Evolutionary conservation across 1,140 invertebrate genomes (phyloP).

Genomic region (Epicauta chinensis): DNA sequence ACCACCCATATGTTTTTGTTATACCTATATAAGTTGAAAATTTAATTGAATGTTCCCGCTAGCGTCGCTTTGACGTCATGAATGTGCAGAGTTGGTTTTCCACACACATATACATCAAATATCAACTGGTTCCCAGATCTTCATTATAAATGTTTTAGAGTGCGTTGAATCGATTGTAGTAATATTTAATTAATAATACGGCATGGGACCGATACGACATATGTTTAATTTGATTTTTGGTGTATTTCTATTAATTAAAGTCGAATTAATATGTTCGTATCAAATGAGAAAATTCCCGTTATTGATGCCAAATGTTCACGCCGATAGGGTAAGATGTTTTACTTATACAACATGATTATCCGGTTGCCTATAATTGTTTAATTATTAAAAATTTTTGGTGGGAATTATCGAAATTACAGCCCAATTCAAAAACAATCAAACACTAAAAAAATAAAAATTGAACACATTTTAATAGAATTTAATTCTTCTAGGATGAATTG

Average conservation of each 20-base stretch:
- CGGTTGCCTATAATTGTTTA: constrained; percentile 4
- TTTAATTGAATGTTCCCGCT: constrained; percentile 8
- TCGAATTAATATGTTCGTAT: constrained; percentile 21
- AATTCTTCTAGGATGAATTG: constrained; percentile 62
- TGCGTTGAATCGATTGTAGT: no score
- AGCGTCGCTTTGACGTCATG: constrained; percentile 5
- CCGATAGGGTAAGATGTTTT: constrained; percentile 52
- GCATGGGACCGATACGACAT: constrained; percentile 26
- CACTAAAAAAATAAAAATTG: constrained; percentile 3
- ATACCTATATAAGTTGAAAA: neutral
- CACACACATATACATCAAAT: no score
- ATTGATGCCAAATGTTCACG: constrained; percentile 65
- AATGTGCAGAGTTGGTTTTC: constrained; percentile 8
- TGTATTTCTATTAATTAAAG: constrained; percentile 21
- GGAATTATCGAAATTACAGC: neutral
- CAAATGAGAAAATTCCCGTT: constrained; percentile 52
- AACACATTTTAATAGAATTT: neutral
- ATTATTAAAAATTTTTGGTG: constrained; percentile 3
- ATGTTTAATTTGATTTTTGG: constrained; percentile 23
- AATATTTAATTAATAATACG: constrained; percentile 11
- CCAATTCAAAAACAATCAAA: no score
- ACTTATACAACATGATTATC: constrained; percentile 18
- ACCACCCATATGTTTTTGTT: constrained; percentile 7
- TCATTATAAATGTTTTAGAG: no score
- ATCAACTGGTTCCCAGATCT: no score